Evolutionary conservation across 2,797 vertebrate genomes (phyloP), one percentile per base, ranked within the genome.

Genomic region (Hipposideros larvatus): DNA sequence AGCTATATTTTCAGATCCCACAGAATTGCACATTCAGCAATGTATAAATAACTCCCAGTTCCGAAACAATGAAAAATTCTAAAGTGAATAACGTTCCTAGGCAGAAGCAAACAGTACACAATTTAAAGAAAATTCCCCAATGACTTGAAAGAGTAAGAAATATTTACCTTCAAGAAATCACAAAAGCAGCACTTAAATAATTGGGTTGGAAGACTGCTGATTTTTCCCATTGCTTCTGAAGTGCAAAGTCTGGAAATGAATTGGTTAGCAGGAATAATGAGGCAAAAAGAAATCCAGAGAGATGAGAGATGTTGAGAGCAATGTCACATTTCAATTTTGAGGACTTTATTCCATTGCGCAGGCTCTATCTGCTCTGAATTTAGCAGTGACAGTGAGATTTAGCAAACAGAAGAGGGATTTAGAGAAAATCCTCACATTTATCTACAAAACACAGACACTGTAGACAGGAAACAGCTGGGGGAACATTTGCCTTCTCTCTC

Each of bases 381-480:
- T 99, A 99, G 98, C 98, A 99, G 98, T 99, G 99, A 99, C 98
- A 99, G 99, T 99, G 99, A 99, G 99, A 99, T 99, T 99, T 99
- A 99, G 99, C 99, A 99, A 99, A 99, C 99, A 99, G 99, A 99
- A 99, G 99, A 99, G 99, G 99, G 99, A 99, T 99, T 99, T 99
- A 99, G 99, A 99, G 99, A 99, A 99, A 99, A 99, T 99, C 99
- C 99, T 99, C 99, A 99, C 99, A 99, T 99, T 99, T 99, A 99
- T 99, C 99, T 99, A 99, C 99, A 99, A 99, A 99, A 99, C 99
- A 99, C 99, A 99, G 99, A 99, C 99, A 99, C 99, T 99, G 99
- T 99, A 99, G 99, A 99, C 99, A 99, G 99, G 99, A 99, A 99
- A 99, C 99, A 99, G 99, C 99, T 99, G 99, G 99, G 99, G 99